These are phyloP conservation scores for Cremastobaeus sp. DNA, from an alignment of 2,888 invertebrate species.

Conservation along the genomic window DNA sequence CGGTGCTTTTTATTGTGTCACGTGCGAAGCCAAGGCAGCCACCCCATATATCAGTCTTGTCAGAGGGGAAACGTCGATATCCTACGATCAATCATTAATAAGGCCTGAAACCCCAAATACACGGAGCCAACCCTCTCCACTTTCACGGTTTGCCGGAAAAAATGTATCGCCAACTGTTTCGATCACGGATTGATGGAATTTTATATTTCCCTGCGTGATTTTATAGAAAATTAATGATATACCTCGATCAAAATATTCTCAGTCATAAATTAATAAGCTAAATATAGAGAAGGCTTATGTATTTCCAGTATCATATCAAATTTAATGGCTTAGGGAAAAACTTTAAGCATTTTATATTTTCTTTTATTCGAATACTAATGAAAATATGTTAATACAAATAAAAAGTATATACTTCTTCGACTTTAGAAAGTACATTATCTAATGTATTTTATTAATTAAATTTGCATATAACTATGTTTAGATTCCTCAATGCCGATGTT, in stretches of 20 bases:
- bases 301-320: no score
- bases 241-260: slow-evolving; percentile 6
- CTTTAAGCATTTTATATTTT: no score
- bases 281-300: no score
- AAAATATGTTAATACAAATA: no score
- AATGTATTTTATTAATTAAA: no score
- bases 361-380: no score
- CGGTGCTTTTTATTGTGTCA: slow-evolving; percentile 75
- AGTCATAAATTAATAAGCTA: no score
- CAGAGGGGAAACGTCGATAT: slow-evolving; percentile 78
- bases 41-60: slow-evolving; percentile 76
- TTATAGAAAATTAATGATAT: slow-evolving; percentile 63
- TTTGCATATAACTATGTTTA: no score
- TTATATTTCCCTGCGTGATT: slow-evolving; percentile 76
- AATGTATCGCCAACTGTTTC: slow-evolving; percentile 67
- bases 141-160: slow-evolving; percentile 66
- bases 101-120: slow-evolving; percentile 77
- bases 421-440: no score
- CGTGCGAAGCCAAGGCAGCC: slow-evolving; percentile 74
- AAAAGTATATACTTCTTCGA: no score
- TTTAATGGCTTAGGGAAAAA: no score
- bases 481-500: no score
- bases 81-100: slow-evolving; percentile 79
- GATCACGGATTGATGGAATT: slow-evolving; percentile 77
- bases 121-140: slow-evolving; percentile 67